Conservation (phyloP, 2,888 invertebrate species). For the Ophion ellenae region DNA sequence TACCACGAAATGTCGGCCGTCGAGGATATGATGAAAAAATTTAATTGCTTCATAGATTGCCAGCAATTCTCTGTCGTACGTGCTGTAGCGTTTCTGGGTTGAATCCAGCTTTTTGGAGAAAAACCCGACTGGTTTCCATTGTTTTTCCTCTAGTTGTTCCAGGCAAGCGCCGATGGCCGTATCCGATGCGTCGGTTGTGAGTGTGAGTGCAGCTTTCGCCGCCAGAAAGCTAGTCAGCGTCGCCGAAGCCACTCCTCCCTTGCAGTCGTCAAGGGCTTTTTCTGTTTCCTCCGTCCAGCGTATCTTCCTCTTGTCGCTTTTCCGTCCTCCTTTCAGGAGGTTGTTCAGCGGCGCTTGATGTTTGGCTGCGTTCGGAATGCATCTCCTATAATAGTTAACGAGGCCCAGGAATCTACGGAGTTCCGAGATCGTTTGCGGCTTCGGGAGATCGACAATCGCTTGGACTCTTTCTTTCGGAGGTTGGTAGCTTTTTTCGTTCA, state of each 20-base stretch:
- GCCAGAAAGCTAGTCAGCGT: background rate
- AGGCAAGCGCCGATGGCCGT: constrained; percentile 6
- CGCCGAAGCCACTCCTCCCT: background rate
- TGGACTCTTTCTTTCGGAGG: background rate
- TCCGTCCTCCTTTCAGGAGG: background rate
- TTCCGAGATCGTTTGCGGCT: no score
- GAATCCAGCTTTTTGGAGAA: background rate
- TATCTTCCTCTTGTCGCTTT: background rate
- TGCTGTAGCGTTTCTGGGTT: background rate
- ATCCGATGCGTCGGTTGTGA: constrained; percentile 14
- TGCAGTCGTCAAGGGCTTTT: background rate
- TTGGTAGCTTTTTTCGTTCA: background rate
- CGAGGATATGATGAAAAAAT: constrained; percentile 1
- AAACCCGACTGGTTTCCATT: constrained; percentile 3
- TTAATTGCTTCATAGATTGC: constrained; percentile 2
- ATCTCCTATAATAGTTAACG: constrained; percentile 3
- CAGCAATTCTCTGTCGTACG: constrained; percentile 21
- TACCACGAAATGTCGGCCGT: background rate
- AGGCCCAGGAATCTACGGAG: background rate
- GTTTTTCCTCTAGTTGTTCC: background rate
- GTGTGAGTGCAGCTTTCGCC: background rate
- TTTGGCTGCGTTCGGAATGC: background rate
- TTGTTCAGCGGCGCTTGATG: background rate
- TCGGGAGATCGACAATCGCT: background rate
- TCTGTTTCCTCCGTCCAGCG: constrained; percentile 11